Conservation (phyloP, 2,797 vertebrate genomes). For the Coreius guichenoti region DNA sequence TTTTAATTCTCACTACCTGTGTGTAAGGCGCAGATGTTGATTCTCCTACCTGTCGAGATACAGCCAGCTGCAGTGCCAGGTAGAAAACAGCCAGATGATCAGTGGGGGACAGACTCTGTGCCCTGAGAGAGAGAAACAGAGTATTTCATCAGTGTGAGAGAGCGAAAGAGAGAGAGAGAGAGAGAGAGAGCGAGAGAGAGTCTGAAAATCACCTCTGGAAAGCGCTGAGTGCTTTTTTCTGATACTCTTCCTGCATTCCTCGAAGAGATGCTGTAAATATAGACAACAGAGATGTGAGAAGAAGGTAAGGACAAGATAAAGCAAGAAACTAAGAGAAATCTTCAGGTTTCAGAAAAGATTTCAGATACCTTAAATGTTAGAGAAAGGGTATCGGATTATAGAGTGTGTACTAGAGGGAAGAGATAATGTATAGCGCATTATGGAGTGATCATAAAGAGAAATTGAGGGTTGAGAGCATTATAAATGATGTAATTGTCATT, state of each 20-base stretch:
- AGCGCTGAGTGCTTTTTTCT: constrained; percentile 94
- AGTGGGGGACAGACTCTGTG: constrained; percentile 93
- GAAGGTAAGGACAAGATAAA: constrained; percentile 11
- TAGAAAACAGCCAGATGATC: constrained; percentile 98
- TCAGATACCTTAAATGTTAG: not conserved
- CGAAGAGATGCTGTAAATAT: constrained; percentile 88
- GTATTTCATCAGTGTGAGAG: not conserved
- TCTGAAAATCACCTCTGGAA: constrained; percentile 87
- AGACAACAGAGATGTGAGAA: constrained; percentile 10
- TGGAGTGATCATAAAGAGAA: not conserved
- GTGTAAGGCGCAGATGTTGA: not conserved
- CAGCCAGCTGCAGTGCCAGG: constrained; percentile 94
- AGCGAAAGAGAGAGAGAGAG: constrained; percentile 30
- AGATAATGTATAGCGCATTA: not conserved
- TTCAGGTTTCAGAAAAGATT: not conserved
- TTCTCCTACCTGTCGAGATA: constrained; percentile 93
- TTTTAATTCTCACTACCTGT: constrained; percentile 1
- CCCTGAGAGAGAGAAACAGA: constrained; percentile 74
- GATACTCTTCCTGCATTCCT: constrained; percentile 94
- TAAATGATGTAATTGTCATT: not conserved
- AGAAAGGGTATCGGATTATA: not conserved
- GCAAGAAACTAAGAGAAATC: not conserved
- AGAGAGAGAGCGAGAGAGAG: constrained; percentile 16
- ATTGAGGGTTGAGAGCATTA: not conserved
- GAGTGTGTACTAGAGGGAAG: not conserved